A percentile compares a stretch with the other conserved stretches of the same genome.
Conservation (phyloP, 2,113 vertebrate genomes). For the Callipepla squamata region DNA sequence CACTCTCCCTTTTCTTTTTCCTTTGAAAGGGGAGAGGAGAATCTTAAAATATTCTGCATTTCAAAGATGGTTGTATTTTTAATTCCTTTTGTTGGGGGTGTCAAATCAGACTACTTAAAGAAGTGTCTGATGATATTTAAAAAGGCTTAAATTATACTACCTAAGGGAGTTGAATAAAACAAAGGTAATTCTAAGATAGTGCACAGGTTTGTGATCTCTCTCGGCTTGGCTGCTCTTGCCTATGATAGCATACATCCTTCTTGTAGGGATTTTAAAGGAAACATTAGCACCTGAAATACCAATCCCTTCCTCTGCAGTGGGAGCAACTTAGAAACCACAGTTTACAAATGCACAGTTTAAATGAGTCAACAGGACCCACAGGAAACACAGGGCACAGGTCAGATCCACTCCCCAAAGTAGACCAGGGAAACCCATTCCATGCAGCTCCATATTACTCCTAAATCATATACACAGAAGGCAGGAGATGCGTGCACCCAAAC, state of each 20-base stretch:
- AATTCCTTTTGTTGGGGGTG: not conserved
- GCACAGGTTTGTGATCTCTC: conserved; percentile 36
- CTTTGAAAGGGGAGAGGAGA: not conserved
- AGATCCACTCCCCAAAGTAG: not conserved
- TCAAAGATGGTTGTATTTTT: not conserved
- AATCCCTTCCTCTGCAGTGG: not conserved
- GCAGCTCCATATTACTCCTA: not conserved
- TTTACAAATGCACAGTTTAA: not conserved
- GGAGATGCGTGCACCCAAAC: fast-evolving
- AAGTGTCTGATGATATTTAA: conserved; percentile 42
- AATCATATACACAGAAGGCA: not conserved
- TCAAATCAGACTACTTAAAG: conserved; percentile 50
- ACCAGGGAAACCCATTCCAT: not conserved
- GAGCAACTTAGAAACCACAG: not conserved
- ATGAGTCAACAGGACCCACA: not conserved
- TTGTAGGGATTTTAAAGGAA: conserved; percentile 32
- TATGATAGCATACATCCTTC: not conserved
- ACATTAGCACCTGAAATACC: not conserved
- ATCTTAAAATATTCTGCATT: conserved; percentile 1
- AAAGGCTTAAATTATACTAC: conserved; percentile 48
- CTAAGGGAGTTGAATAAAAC: conserved; percentile 48
- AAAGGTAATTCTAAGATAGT: conserved; percentile 35
- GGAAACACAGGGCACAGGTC: not conserved
- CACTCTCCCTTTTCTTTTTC: not conserved
- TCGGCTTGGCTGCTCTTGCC: conserved; percentile 12